Base-by-base conservation (phyloP, 53 echinoderm and acorn worm genomes). In the Echinarachnius parma region DNA sequence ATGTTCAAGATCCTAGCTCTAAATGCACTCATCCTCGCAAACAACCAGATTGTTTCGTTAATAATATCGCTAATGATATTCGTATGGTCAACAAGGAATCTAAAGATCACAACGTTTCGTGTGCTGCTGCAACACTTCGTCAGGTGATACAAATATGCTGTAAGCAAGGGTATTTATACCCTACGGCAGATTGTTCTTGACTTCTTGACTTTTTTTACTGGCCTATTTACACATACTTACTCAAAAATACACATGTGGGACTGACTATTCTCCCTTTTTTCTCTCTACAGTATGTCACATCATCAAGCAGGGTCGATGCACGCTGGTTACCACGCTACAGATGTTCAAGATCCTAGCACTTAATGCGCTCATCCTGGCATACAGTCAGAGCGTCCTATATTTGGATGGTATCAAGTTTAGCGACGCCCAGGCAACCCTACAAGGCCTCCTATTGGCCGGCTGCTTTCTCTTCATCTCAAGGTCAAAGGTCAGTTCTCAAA, bases 1-100 rank as follows among this genome's bases (percentile, higher is more conserved):
- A 96, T 96, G 98, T 96, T 96, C 59, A 96, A 96, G 79, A 96
- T 96, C 64, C 77, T 91, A 58, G 96, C 96, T 11, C 77, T 96
- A 23, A 91, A 96, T 77, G 98, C 98, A 8, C 85, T 96, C 58
- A 91, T 96, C 82, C 66, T 96, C 58, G 98, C 91, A 19, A 88
- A 96, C 88, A 96, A 91, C 64, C 98, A 96, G 53, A 96, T 91
- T 75, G 98, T 96, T 14, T 76, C n/a, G n/a, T n/a, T n/a, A n/a
- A n/a, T n/a, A n/a, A n/a, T n/a, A n/a, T n/a, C n/a, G n/a, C n/a
- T n/a, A n/a, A n/a, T n/a, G n/a, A n/a, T n/a, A n/a, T n/a, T n/a
- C n/a, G n/a, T n/a, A n/a, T n/a, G n/a, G n/a, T n/a, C n/a, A n/a
- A n/a, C n/a, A n/a, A n/a, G n/a, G n/a, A n/a, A n/a, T n/a, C n/a